Percentiles rank a stretch among this genome's conserved stretches.
Conservation (phyloP, 64 coral and sea anemone species). For the Porites australiensis region DNA sequence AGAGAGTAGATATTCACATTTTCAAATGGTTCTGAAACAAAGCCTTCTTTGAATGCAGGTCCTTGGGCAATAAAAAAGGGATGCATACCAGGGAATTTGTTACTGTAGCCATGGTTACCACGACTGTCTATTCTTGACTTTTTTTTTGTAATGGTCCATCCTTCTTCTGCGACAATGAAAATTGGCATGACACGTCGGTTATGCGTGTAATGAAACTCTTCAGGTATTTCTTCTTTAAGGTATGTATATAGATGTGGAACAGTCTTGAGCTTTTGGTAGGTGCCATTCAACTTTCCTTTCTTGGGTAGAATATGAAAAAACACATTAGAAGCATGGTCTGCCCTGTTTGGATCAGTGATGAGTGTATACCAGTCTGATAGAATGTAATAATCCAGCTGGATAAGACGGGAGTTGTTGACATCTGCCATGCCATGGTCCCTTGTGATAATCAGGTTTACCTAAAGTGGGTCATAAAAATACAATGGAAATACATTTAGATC, state of each 20-base stretch:
- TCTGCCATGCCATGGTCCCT: constrained; percentile 93
- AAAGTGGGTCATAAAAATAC: not conserved
- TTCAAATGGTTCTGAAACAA: constrained; percentile 85
- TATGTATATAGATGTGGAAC: constrained; percentile 72
- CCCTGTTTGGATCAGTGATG: not conserved
- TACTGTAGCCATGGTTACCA: constrained; percentile 94
- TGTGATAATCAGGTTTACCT: constrained; percentile 91
- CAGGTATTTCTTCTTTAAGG: constrained; percentile 82
- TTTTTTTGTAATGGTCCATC: constrained; percentile 67
- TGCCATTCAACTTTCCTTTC: constrained; percentile 54
- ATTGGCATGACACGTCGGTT: constrained; percentile 84
- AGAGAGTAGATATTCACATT: constrained; percentile 92
- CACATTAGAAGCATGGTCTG: not conserved
- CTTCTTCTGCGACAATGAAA: constrained; percentile 75
- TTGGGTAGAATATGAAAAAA: constrained; percentile 66
- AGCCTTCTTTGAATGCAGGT: constrained; percentile 77
- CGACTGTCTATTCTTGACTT: not conserved
- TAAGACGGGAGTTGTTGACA: constrained; percentile 56
- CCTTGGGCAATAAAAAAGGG: constrained; percentile 89
- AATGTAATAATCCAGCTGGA: constrained; percentile 79
- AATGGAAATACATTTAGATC: too few relatives aligned
- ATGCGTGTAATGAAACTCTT: constrained; percentile 82
- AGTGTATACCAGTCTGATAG: constrained; percentile 61
- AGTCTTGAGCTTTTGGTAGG: constrained; percentile 69
- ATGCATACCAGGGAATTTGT: constrained; percentile 72